Percentiles rank a stretch among this genome's conserved stretches.
phyloP scores from a whole-genome alignment of 2,113 vertebrate genomes.

The Phyllostomus hastatus region DNA sequence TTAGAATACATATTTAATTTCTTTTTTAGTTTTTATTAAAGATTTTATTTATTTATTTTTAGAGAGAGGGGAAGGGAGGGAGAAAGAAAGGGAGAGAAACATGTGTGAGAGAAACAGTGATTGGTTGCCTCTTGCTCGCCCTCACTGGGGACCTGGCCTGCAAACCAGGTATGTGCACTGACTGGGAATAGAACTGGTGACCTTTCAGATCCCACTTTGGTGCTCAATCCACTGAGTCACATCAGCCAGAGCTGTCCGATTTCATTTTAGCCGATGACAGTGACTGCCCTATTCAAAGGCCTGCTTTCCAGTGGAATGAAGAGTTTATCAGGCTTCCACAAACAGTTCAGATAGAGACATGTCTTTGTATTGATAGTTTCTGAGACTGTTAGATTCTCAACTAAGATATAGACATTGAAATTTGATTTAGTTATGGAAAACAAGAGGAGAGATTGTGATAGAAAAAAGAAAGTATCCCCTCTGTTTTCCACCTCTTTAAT shows the following conservation, averaged over 20 bases:
- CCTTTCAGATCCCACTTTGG: too few relatives aligned
- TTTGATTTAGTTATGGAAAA: not conserved
- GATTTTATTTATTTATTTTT: too few relatives aligned
- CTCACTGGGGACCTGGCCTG: too few relatives aligned
- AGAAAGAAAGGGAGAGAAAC: too few relatives aligned
- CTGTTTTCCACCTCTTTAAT: not conserved
- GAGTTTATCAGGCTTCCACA: not conserved
- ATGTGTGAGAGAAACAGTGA: too few relatives aligned
- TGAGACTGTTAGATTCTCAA: not conserved
- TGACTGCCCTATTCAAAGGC: not conserved
- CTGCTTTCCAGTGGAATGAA: not conserved
- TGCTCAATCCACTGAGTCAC: too few relatives aligned
- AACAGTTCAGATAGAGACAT: not conserved
- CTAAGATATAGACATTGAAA: not conserved
- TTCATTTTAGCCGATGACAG: not conserved
- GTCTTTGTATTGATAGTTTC: not conserved
- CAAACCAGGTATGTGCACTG: too few relatives aligned
- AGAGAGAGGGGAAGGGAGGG: too few relatives aligned
- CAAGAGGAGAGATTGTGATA: not conserved
- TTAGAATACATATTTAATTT: not conserved
- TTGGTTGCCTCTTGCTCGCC: too few relatives aligned
- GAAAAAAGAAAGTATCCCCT: not conserved
- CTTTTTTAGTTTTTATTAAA: not conserved
- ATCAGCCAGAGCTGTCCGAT: not conserved
- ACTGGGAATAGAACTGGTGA: too few relatives aligned